Percentiles rank a stretch among this genome's conserved stretches.
Conservation (phyloP, 2,888 invertebrate species). For the Mystacides longicornis region DNA sequence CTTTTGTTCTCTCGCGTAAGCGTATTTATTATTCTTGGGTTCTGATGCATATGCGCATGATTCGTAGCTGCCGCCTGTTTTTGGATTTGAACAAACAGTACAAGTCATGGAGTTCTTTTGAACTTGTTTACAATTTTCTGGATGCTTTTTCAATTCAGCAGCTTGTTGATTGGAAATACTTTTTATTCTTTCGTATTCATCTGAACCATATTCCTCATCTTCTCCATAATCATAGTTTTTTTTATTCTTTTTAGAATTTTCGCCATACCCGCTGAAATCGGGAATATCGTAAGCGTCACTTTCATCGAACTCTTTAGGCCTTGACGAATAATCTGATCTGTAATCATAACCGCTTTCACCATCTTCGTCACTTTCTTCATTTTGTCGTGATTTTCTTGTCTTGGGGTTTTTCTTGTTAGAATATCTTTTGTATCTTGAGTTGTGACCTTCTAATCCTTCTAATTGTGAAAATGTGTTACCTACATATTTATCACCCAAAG, state of each 20-base stretch:
- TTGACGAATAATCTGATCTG: constrained; percentile 42
- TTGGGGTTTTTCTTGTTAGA: constrained; percentile 31
- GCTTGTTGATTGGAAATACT: constrained; percentile 56
- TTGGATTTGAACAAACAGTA: constrained; percentile 64
- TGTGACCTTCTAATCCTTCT: constrained; percentile 16
- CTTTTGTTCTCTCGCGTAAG: constrained; percentile 57
- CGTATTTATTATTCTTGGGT: constrained; percentile 63
- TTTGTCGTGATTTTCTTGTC: constrained; percentile 25
- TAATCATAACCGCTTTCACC: constrained; percentile 43
- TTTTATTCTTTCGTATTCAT: constrained; percentile 50
- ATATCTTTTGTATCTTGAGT: constrained; percentile 38
- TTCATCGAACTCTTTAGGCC: constrained; percentile 48
- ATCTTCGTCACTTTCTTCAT: constrained; percentile 31
- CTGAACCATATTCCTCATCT: constrained; percentile 46
- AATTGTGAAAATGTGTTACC: constrained; percentile 14
- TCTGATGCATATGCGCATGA: constrained; percentile 72
- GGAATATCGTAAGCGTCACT: constrained; percentile 38
- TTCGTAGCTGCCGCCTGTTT: constrained; percentile 69
- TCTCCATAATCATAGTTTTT: constrained; percentile 45
- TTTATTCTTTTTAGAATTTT: constrained; percentile 38
- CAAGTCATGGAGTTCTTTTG: constrained; percentile 61
- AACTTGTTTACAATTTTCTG: constrained; percentile 58
- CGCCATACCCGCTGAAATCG: constrained; percentile 38
- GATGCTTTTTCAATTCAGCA: constrained; percentile 53
- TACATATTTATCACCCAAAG: constrained; percentile 40